phyloP scores from a whole-genome alignment of 1,140 invertebrate genomes.

The Zeugodacus cucurbitae region DNA sequence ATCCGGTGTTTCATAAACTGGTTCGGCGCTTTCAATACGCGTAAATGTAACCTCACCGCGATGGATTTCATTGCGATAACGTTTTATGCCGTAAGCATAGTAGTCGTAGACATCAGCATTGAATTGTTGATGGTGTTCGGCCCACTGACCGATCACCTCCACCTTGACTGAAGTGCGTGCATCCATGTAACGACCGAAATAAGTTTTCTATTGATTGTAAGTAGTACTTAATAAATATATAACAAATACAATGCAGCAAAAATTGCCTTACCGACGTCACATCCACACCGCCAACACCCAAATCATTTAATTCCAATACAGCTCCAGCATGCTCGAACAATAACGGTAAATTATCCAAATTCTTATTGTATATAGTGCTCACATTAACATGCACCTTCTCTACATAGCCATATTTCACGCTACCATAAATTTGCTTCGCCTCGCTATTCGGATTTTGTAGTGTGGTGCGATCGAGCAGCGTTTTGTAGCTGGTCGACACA shows the following conservation, averaged over 20 bases:
- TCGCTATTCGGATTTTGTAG: slow-evolving; percentile 57
- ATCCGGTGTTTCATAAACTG: slow-evolving; percentile 56
- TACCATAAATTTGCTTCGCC: slow-evolving; percentile 59
- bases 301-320: slow-evolving; percentile 52
- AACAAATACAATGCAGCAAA: neutral
- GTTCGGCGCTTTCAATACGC: slow-evolving; percentile 56
- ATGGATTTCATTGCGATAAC: slow-evolving; percentile 48
- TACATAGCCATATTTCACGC: slow-evolving; percentile 55
- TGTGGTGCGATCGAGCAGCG: slow-evolving; percentile 50
- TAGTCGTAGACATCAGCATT: slow-evolving; percentile 60
- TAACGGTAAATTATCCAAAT: slow-evolving; percentile 50
- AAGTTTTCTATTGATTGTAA: slow-evolving; percentile 43
- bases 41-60: slow-evolving; percentile 52
- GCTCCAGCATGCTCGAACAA: slow-evolving; percentile 57
- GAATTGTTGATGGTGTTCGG: slow-evolving; percentile 56
- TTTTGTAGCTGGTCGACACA: slow-evolving; percentile 58
- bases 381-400: slow-evolving; percentile 57
- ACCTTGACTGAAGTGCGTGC: slow-evolving; percentile 55
- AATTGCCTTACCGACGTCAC: slow-evolving; percentile 48
- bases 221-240: no score
- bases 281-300: slow-evolving; percentile 56
- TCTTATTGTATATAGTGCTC: slow-evolving; percentile 46
- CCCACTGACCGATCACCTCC: slow-evolving; percentile 60
- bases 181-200: slow-evolving; percentile 59
- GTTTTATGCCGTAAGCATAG: slow-evolving; percentile 53